Conservation (phyloP, 2,888 invertebrate species). For the Machimus atricapillus region DNA sequence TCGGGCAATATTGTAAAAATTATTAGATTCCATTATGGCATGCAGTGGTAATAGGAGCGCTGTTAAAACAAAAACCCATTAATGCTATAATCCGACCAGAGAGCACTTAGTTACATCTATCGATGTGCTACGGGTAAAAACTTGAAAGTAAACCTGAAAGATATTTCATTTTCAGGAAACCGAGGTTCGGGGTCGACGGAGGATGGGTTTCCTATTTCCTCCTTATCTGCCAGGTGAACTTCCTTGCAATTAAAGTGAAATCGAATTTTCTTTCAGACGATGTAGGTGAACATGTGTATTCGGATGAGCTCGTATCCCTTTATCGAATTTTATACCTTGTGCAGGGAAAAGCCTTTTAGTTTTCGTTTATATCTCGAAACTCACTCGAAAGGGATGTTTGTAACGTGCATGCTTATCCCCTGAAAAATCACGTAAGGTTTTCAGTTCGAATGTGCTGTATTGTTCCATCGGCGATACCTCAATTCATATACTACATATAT, state of each 20-base stretch:
- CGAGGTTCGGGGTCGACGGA: constrained; percentile 1
- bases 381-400: neutral
- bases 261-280: constrained; percentile 39
- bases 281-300: neutral
- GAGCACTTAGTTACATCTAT: constrained; percentile 14
- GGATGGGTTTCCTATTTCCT: constrained; percentile 42
- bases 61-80: constrained; percentile 3
- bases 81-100: neutral
- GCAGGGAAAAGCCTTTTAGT: neutral
- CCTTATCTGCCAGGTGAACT: constrained; percentile 41
- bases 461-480: neutral
- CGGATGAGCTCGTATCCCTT: neutral
- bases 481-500: neutral
- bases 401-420: neutral
- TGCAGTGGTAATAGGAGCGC: neutral
- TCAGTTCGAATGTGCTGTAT: neutral
- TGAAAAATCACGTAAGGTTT: neutral
- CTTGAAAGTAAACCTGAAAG: neutral
- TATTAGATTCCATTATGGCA: constrained; percentile 9
- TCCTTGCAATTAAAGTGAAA: constrained; percentile 42
- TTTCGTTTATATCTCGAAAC: neutral
- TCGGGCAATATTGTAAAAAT: neutral
- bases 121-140: neutral
- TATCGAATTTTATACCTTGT: constrained; percentile 18
- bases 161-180: constrained; percentile 41